Percentiles rank a stretch among this genome's conserved stretches.
These are phyloP conservation scores for Listronotus bonariensis DNA, from an alignment of 1,140 invertebrate species.

Conservation along the genomic window DNA sequence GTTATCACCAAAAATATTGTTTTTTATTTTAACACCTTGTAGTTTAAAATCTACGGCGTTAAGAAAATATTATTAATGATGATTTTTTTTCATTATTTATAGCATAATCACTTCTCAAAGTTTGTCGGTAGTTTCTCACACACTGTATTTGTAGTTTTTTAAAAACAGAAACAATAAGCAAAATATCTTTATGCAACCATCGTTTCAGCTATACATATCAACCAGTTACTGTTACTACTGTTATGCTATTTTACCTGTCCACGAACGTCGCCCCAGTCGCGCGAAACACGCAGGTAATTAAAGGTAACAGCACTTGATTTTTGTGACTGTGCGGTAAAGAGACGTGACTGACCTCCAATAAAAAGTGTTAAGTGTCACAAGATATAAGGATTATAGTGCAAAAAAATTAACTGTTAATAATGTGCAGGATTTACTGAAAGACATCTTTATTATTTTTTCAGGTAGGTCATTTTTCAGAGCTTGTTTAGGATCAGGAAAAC, in stretches of 20 bases:
- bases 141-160: too few species aligned
- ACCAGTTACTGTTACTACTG: neutral
- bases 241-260: conserved; percentile 35
- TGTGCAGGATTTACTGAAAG: conserved; percentile 22
- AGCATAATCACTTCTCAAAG: too few species aligned
- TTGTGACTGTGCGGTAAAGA: conserved; percentile 36
- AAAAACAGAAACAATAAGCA: too few species aligned
- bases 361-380: conserved; percentile 40
- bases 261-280: conserved; percentile 29
- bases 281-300: conserved; percentile 39
- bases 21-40: too few species aligned
- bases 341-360: conserved; percentile 35
- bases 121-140: too few species aligned
- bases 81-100: too few species aligned
- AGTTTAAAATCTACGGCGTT: too few species aligned
- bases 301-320: conserved; percentile 46
- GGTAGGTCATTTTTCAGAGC: neutral
- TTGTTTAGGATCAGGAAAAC: neutral
- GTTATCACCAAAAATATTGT: too few species aligned
- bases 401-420: conserved; percentile 7
- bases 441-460: conserved; percentile 6
- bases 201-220: neutral
- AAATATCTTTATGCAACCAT: neutral
- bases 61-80: too few species aligned
- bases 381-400: conserved; percentile 6